phyloP scores from a whole-genome alignment of 2,113 vertebrate species.

The Eclectus roratus region DNA sequence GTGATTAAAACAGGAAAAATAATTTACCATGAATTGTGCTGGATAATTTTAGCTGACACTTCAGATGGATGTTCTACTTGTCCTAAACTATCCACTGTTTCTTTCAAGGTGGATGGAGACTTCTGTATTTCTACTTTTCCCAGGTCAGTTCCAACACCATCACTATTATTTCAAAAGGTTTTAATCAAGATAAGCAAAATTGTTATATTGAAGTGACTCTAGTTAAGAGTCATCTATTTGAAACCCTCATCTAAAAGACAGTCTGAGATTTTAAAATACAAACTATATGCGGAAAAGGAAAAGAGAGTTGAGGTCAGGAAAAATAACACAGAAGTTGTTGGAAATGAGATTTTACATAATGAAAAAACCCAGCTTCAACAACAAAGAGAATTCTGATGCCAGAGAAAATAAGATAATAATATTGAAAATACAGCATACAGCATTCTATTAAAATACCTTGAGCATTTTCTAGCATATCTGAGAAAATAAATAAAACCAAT shows the following conservation, averaged over 20 bases:
- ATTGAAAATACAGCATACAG: not conserved
- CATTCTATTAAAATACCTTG: not conserved
- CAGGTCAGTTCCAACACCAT: not conserved
- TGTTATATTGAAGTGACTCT: not conserved
- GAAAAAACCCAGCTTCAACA: not conserved
- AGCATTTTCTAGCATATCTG: not conserved
- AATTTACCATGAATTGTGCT: not conserved
- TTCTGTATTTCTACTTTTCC: not conserved
- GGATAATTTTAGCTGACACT: not conserved
- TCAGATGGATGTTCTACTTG: not conserved
- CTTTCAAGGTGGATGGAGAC: not conserved
- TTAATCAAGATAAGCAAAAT: not conserved
- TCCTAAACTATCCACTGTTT: not conserved
- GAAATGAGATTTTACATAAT: not conserved
- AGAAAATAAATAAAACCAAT: not conserved
- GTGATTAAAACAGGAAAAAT: not conserved
- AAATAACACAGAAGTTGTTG: not conserved
- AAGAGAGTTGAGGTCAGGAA: not conserved
- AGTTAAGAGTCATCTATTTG: not conserved
- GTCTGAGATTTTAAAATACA: not conserved
- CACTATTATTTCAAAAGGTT: not conserved
- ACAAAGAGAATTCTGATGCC: not conserved
- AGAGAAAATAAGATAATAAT: not conserved
- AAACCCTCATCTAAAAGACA: not conserved
- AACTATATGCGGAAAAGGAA: not conserved